Conservation (phyloP, 2,888 invertebrate species). For the Leptopilina myrica region DNA sequence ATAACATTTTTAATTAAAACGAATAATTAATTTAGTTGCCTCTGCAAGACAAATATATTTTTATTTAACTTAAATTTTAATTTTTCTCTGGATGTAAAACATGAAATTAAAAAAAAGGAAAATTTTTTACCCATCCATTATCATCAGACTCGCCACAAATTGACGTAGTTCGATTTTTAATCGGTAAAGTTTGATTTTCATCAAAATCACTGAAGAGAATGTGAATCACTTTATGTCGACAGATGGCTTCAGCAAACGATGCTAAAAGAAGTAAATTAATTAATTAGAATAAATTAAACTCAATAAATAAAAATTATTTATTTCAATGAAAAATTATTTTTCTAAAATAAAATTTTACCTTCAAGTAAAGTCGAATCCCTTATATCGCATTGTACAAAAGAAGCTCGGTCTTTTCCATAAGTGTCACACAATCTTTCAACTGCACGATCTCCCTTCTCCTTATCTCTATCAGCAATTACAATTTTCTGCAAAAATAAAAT, state of each 20-base stretch:
- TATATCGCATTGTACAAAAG: conserved; percentile 70
- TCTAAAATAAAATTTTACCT: conserved; percentile 60
- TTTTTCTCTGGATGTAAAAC: too few relatives aligned
- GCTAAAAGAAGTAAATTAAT: not conserved
- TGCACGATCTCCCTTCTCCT: conserved; percentile 66
- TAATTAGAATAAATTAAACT: too few relatives aligned
- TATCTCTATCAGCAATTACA: conserved; percentile 70
- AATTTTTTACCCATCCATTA: conserved; percentile 32
- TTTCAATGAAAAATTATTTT: too few relatives aligned
- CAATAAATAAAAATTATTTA: too few relatives aligned
- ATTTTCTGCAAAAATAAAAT: conserved; percentile 61
- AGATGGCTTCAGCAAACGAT: conserved; percentile 38
- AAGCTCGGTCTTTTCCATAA: conserved; percentile 70
- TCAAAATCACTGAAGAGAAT: conserved; percentile 65
- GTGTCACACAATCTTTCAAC: conserved; percentile 68
- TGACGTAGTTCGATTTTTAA: not conserved
- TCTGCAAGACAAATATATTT: too few relatives aligned
- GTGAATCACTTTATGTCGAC: conserved; percentile 55
- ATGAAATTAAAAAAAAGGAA: not conserved
- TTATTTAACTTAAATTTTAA: too few relatives aligned
- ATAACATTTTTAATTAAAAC: too few relatives aligned
- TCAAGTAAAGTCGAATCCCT: conserved; percentile 71
- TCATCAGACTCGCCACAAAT: not conserved
- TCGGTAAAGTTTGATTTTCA: conserved; percentile 40
- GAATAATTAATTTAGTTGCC: too few relatives aligned